phyloP scores from a whole-genome alignment of 2,113 vertebrate species.

The Xenopus borealis region DNA sequence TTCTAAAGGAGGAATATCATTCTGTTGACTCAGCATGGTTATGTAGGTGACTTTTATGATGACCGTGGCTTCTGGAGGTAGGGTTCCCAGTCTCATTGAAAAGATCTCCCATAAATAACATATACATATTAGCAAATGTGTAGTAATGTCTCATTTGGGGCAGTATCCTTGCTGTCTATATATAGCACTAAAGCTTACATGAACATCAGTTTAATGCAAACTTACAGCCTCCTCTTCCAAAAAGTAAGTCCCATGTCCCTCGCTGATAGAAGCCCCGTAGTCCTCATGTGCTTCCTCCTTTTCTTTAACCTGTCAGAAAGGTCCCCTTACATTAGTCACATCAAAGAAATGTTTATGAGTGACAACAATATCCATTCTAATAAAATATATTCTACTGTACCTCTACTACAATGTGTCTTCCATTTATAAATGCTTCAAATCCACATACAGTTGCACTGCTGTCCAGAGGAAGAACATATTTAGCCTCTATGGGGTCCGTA shows the following conservation, averaged over 20 bases:
- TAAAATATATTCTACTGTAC: constrained; percentile 53
- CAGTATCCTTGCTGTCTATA: no score
- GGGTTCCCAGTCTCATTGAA: constrained; percentile 82
- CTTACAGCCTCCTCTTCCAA: constrained; percentile 84
- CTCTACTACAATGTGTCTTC: constrained; percentile 81
- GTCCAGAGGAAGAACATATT: constrained; percentile 83
- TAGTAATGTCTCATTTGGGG: no score
- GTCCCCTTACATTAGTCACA: constrained; percentile 25
- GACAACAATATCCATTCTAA: background rate
- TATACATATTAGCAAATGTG: no score
- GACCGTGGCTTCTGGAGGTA: constrained; percentile 72
- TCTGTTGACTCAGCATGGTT: constrained; percentile 68
- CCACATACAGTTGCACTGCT: constrained; percentile 79
- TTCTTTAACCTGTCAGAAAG: constrained; percentile 75
- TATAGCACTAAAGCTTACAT: no score
- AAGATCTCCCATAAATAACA: constrained; percentile 73
- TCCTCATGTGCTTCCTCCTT: constrained; percentile 73
- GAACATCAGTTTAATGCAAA: background rate
- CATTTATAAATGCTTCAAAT: constrained; percentile 88
- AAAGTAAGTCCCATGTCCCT: constrained; percentile 80
- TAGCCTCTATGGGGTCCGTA: constrained; percentile 75
- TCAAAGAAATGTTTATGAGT: constrained; percentile 5
- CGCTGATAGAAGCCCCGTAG: constrained; percentile 71
- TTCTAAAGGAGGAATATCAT: constrained; percentile 45
- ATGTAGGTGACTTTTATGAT: constrained; percentile 85